These are phyloP conservation scores for Ctenodactylus gundi DNA, from an alignment of 2,113 vertebrate species.

Conservation along the genomic window DNA sequence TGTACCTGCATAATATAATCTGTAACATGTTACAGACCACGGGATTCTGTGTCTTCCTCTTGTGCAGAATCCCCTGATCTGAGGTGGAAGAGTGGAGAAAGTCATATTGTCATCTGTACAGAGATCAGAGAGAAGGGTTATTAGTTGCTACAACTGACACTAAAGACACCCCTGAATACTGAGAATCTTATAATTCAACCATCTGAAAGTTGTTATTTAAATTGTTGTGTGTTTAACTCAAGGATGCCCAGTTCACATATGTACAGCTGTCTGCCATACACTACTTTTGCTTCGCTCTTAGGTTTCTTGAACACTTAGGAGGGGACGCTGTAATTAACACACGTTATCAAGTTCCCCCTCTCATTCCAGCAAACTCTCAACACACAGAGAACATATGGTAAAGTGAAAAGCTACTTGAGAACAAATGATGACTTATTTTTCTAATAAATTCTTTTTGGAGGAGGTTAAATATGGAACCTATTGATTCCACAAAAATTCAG, in stretches of 20 bases:
- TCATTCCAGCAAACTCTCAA: neutral
- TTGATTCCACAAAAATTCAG: conserved; percentile 14
- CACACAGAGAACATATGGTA: neutral
- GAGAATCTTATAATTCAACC: neutral
- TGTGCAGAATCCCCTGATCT: rapidly evolving
- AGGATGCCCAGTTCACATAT: rapidly evolving
- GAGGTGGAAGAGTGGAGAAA: neutral
- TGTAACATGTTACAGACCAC: too few species aligned
- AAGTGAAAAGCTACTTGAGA: neutral
- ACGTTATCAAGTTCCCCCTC: neutral
- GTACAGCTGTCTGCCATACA: neutral
- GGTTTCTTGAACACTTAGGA: neutral
- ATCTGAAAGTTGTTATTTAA: neutral
- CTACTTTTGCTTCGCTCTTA: neutral
- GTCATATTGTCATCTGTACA: neutral
- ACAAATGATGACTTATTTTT: conserved; percentile 24
- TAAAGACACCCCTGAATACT: neutral
- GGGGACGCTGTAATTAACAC: neutral
- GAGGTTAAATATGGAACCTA: conserved; percentile 15
- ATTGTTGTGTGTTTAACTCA: neutral
- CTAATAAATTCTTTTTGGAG: conserved; percentile 37
- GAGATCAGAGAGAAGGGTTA: neutral
- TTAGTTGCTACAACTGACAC: neutral
- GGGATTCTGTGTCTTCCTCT: rapidly evolving
- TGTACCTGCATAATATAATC: too few species aligned